Percentiles rank a stretch among this genome's conserved stretches.
Evolutionary conservation across 2,888 invertebrate species (phyloP).

Genomic region (Drosophila mimetica): DNA sequence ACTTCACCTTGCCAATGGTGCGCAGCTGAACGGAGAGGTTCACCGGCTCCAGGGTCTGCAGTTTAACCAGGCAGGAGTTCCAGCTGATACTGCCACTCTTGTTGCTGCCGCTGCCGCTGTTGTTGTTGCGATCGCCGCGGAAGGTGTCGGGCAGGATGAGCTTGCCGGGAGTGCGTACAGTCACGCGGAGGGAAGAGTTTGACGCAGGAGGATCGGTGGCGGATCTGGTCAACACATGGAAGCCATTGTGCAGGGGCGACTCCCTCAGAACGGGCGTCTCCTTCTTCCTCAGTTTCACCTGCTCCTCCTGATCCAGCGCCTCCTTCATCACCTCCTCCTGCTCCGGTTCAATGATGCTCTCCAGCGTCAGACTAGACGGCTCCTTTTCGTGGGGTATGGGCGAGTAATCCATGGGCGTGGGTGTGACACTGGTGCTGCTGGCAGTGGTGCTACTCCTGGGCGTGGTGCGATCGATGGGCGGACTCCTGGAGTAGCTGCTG

Average conservation of each 20-base stretch:
- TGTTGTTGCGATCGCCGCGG: constrained; percentile 74
- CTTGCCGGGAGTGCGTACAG: constrained; percentile 81
- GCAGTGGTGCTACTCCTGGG: constrained; percentile 70
- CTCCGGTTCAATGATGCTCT: constrained; percentile 33
- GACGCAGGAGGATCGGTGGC: constrained; percentile 35
- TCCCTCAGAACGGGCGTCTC: constrained; percentile 1
- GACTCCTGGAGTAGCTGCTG: constrained; percentile 64
- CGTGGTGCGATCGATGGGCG: constrained; percentile 75
- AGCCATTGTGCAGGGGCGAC: constrained; percentile 12
- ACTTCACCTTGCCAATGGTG: constrained; percentile 83
- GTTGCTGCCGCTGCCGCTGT: constrained; percentile 34
- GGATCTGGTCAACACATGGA: constrained; percentile 31
- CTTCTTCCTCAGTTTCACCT: constrained; percentile 6
- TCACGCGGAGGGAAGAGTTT: constrained; percentile 54
- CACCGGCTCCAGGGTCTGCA: constrained; percentile 57
- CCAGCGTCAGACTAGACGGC: constrained; percentile 32
- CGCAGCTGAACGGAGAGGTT: constrained; percentile 59
- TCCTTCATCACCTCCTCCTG: constrained; percentile 11
- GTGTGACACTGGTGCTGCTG: constrained; percentile 76
- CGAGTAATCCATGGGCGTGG: constrained; percentile 71
- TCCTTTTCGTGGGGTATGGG: constrained; percentile 42
- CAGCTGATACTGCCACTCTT: constrained; percentile 40
- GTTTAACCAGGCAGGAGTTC: constrained; percentile 40
- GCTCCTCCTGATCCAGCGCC: background rate
- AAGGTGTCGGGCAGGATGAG: constrained; percentile 81